Percentiles rank a stretch among this genome's conserved stretches.
phyloP scores from a whole-genome alignment of 2,797 vertebrate species.

The Fistularia tabacaria region DNA sequence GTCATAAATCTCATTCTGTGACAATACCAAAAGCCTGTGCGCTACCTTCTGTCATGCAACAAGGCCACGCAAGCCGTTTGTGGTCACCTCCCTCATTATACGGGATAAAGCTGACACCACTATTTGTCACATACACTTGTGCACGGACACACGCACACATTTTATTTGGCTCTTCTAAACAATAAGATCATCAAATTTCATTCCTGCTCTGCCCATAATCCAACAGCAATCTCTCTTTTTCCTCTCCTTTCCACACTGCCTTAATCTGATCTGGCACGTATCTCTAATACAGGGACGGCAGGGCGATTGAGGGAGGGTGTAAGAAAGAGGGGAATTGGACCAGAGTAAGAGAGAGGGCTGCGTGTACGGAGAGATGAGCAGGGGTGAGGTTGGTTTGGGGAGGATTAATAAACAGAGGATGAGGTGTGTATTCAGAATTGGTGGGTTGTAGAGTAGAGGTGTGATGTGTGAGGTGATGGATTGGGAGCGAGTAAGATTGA shows the following conservation, averaged over 20 bases:
- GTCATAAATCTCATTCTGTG: slow-evolving; percentile 9
- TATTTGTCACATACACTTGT: slow-evolving; percentile 15
- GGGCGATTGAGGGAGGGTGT: slow-evolving; percentile 15
- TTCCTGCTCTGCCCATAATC: slow-evolving; percentile 62
- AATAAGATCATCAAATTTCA: slow-evolving; percentile 73
- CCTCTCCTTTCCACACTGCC: slow-evolving; percentile 54
- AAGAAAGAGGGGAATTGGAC: slow-evolving; percentile 17
- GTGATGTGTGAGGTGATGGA: slow-evolving; percentile 29
- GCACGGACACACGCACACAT: slow-evolving; percentile 19
- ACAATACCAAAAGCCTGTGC: slow-evolving; percentile 8
- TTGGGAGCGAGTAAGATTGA: slow-evolving; percentile 9
- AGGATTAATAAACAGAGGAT: slow-evolving; percentile 20
- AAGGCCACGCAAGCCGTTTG: slow-evolving; percentile 12
- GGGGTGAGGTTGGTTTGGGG: slow-evolving; percentile 10
- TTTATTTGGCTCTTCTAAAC: slow-evolving; percentile 57
- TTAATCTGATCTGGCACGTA: slow-evolving; percentile 53
- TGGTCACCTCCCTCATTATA: slow-evolving; percentile 41
- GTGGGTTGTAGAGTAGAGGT: slow-evolving; percentile 1
- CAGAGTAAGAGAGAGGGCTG: not conserved
- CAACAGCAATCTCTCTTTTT: slow-evolving; percentile 59
- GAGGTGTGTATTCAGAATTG: slow-evolving; percentile 13
- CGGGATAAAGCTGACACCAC: slow-evolving; percentile 39
- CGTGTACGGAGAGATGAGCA: not conserved
- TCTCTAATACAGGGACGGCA: slow-evolving; percentile 1
- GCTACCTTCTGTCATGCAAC: slow-evolving; percentile 47